Percentiles rank a stretch among this genome's conserved stretches.
Evolutionary conservation across 2,888 invertebrate species (phyloP).

Genomic region (Bombylius major): DNA sequence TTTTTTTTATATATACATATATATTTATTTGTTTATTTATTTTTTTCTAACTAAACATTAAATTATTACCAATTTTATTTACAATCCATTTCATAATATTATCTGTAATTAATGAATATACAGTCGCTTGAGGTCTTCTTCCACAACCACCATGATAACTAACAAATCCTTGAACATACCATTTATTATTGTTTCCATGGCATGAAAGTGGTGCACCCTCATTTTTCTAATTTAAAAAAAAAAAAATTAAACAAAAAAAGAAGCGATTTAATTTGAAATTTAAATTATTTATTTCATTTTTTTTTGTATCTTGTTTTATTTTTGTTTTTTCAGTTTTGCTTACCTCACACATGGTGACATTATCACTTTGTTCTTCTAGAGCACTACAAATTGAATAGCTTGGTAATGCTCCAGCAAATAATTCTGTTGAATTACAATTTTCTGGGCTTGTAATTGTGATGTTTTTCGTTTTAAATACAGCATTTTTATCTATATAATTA

Average conservation of each 20-base stretch:
- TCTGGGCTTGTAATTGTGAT: conserved; percentile 38
- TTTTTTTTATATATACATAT: neutral
- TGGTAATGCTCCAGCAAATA: conserved; percentile 46
- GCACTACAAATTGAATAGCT: conserved; percentile 46
- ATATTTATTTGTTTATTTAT: neutral
- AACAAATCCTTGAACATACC: conserved; percentile 49
- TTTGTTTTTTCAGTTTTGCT: conserved; percentile 25
- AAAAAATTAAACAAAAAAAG: neutral
- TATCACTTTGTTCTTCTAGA: conserved; percentile 33
- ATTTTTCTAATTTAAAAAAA: conserved; percentile 39
- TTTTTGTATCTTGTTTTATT: no score
- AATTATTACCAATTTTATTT: conserved; percentile 16
- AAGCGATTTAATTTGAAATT: neutral
- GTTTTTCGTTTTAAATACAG: conserved; percentile 7
- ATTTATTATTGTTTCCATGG: conserved; percentile 39
- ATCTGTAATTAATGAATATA: conserved; percentile 38
- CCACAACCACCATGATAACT: conserved; percentile 48
- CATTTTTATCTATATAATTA: conserved; percentile 1
- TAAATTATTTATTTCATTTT: neutral
- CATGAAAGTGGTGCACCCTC: conserved; percentile 56
- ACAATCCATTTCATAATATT: conserved; percentile 15
- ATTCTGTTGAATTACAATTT: conserved; percentile 48
- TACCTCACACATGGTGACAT: conserved; percentile 47
- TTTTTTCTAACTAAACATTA: conserved; percentile 12
- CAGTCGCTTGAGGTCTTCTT: conserved; percentile 43